Evolutionary conservation across 2,113 vertebrate species (phyloP).

Genomic region (Oreochromis spilurus): DNA sequence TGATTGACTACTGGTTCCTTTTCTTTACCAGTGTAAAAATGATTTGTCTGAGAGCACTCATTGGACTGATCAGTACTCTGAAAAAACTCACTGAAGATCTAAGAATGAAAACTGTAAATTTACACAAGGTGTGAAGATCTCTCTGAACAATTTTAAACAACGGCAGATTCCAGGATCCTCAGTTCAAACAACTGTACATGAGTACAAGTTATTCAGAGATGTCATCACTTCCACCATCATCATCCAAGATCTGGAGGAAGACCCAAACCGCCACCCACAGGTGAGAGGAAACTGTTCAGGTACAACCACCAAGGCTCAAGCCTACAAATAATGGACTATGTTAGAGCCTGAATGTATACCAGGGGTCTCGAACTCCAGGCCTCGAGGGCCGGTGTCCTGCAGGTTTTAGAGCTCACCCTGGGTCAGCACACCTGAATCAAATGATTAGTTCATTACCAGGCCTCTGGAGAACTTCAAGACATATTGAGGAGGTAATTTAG

Average conservation of each 20-base stretch:
- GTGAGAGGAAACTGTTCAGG: background rate
- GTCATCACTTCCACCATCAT: background rate
- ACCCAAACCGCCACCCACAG: background rate
- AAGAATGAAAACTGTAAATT: background rate
- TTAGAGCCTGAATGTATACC: background rate
- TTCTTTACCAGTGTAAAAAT: accelerated
- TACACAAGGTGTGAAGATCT: background rate
- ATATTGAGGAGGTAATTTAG: too few species aligned
- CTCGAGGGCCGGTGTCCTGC: too few species aligned
- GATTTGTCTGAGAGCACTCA: background rate
- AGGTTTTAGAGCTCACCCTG: too few species aligned
- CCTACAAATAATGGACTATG: background rate
- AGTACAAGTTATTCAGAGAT: background rate
- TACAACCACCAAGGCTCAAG: background rate
- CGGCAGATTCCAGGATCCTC: background rate
- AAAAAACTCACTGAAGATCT: background rate
- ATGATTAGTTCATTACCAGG: too few species aligned
- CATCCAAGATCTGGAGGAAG: background rate
- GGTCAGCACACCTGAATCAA: too few species aligned
- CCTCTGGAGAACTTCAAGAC: too few species aligned
- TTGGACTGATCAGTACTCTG: accelerated
- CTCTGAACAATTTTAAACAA: background rate
- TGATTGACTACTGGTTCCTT: background rate
- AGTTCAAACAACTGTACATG: background rate
- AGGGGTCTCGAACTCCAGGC: too few species aligned